Percentiles rank a stretch among this genome's conserved stretches.
These are phyloP conservation scores for Acrocephalus scirpaceus DNA, from an alignment of 2,797 vertebrate genomes.

Conservation along the genomic window DNA sequence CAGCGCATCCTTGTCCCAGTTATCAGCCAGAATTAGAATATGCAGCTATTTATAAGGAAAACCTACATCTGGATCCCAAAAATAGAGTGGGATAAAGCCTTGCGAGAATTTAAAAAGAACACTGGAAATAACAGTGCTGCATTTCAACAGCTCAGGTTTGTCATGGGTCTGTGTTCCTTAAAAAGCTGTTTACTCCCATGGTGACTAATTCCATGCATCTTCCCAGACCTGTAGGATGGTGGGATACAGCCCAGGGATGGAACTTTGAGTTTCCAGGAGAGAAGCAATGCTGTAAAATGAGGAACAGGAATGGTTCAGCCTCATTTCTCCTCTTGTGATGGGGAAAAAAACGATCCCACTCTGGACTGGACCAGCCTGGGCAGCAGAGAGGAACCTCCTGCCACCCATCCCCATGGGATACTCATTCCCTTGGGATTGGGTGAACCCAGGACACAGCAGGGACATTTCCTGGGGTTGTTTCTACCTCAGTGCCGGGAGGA, in stretches of 20 bases:
- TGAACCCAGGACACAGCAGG: not conserved
- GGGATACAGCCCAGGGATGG: not conserved
- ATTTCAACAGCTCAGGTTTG: not conserved
- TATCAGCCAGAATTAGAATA: constrained; percentile 35
- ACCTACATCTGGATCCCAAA: constrained; percentile 16
- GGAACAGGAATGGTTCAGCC: not conserved
- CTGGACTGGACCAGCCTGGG: not conserved
- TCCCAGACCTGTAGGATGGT: not conserved
- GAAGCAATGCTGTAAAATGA: not conserved
- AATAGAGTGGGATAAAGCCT: constrained; percentile 3
- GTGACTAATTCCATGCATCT: not conserved
- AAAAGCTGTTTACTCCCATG: not conserved
- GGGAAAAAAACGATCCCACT: not conserved
- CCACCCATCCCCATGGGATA: not conserved
- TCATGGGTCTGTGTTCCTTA: not conserved
- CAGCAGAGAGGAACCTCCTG: not conserved
- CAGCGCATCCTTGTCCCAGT: constrained; percentile 38
- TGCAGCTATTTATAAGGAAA: constrained; percentile 47
- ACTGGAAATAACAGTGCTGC: not conserved
- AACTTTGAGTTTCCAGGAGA: not conserved
- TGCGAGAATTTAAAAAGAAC: not conserved
- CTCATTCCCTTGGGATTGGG: not conserved
- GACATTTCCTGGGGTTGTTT: not conserved
- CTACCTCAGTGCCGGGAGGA: not conserved
- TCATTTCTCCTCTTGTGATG: not conserved